These are phyloP conservation scores for Desmophyllum pertusum DNA, from an alignment of 92 coral and sea anemone genomes.

Conservation along the genomic window DNA sequence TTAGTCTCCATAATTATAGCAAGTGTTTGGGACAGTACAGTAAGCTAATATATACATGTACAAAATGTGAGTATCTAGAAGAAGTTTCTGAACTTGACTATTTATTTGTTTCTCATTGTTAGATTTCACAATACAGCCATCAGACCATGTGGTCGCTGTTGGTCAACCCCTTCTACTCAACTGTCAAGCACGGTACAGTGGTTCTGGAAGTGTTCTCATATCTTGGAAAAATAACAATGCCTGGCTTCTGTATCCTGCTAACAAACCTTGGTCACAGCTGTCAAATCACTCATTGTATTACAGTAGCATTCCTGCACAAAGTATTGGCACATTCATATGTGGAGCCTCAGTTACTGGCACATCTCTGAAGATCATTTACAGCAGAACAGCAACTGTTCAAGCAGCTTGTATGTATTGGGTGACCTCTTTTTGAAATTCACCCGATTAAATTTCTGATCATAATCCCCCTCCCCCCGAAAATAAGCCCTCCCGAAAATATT, in stretches of 20 bases:
- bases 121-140: constrained; percentile 87
- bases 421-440: too few relatives aligned
- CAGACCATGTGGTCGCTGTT: constrained; percentile 72
- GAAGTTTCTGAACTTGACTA: neutral
- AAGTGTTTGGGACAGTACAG: neutral
- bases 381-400: constrained; percentile 75
- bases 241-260: constrained; percentile 71
- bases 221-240: constrained; percentile 74
- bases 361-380: constrained; percentile 56
- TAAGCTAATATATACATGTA: neutral
- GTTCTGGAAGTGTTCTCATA: constrained; percentile 54
- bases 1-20: too few relatives aligned
- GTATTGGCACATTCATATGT: constrained; percentile 77
- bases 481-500: too few relatives aligned
- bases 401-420: constrained; percentile 93
- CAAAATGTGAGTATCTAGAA: too few relatives aligned
- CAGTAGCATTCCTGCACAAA: constrained; percentile 64
- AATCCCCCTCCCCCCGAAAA: too few relatives aligned
- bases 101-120: neutral
- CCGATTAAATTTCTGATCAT: too few relatives aligned
- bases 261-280: constrained; percentile 65
- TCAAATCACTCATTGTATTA: constrained; percentile 82
- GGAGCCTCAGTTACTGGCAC: constrained; percentile 69
- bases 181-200: constrained; percentile 79
- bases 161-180: constrained; percentile 82